Evolutionary conservation across 2,113 vertebrate genomes (phyloP).

Genomic region (Octodon degus): DNA sequence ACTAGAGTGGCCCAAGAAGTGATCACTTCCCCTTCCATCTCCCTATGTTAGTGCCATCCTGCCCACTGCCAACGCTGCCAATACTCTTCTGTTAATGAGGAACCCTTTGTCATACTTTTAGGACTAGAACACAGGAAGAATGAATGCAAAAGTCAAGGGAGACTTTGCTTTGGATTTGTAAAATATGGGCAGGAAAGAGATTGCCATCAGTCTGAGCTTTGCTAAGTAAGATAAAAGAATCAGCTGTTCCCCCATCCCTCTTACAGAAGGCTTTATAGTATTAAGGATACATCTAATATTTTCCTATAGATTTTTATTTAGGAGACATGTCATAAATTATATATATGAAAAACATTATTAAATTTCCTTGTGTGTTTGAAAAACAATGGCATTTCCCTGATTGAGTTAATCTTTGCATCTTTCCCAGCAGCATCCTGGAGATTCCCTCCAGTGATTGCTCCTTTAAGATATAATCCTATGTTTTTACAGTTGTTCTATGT

Average conservation of each 20-base stretch:
- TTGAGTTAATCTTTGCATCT: background rate
- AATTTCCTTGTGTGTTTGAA: background rate
- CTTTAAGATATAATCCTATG: background rate
- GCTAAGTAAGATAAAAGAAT: constrained; percentile 59
- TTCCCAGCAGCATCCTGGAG: background rate
- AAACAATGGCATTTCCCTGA: background rate
- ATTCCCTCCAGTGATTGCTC: background rate
- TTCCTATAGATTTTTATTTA: constrained; percentile 40
- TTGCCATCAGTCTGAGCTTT: background rate
- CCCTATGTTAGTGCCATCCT: accelerated
- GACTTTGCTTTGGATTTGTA: constrained; percentile 15
- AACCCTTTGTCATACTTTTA: background rate
- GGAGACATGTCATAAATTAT: constrained; percentile 51
- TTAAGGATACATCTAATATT: constrained; percentile 17
- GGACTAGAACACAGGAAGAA: constrained; percentile 4
- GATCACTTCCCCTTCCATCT: background rate
- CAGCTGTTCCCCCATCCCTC: constrained; percentile 19
- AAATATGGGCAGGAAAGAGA: constrained; percentile 33
- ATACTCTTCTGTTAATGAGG: background rate
- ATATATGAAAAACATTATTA: background rate
- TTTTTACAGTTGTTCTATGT: background rate
- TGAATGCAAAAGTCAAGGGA: background rate
- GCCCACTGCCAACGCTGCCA: background rate
- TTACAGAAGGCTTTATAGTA: constrained; percentile 51
- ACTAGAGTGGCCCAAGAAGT: background rate